Conservation (phyloP, 2,797 vertebrate genomes). For the Melanotaenia boesemani region DNA sequence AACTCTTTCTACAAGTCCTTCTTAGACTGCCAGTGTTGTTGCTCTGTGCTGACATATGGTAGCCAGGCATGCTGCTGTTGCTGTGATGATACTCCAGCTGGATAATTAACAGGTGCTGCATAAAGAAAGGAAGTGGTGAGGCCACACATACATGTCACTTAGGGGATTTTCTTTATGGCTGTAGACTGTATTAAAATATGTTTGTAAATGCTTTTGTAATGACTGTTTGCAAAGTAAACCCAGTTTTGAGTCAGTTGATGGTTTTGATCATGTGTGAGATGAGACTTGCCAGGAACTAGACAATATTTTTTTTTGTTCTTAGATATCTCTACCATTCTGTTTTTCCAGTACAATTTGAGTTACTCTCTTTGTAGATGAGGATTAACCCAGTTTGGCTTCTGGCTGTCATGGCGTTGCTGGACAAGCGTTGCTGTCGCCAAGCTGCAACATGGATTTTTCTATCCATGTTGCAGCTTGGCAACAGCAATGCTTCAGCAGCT, state of each 20-base stretch:
- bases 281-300: not conserved
- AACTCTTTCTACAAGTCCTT: conserved; percentile 10
- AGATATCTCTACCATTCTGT: not conserved
- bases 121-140: conserved; percentile 25
- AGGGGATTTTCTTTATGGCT: conserved; percentile 1
- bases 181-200: not conserved
- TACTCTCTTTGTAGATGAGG: not conserved
- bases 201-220: not conserved
- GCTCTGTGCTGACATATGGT: conserved; percentile 34
- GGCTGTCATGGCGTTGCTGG: not conserved
- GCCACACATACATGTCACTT: conserved; percentile 7
- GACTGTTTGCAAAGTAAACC: not conserved
- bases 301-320: not conserved
- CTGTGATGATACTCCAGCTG: not conserved
- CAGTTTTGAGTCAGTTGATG: not conserved
- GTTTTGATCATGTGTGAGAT: conserved; percentile 11
- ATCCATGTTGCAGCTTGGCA: no score
- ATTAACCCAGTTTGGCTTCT: not conserved
- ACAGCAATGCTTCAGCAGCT: not conserved
- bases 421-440: not conserved
- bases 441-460: not conserved
- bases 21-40: conserved; percentile 29
- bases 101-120: conserved; percentile 47
- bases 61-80: conserved; percentile 21
- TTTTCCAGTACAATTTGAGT: not conserved